Base-by-base conservation (phyloP, 2,797 vertebrate species). In the Syngnathus acus region DNA sequence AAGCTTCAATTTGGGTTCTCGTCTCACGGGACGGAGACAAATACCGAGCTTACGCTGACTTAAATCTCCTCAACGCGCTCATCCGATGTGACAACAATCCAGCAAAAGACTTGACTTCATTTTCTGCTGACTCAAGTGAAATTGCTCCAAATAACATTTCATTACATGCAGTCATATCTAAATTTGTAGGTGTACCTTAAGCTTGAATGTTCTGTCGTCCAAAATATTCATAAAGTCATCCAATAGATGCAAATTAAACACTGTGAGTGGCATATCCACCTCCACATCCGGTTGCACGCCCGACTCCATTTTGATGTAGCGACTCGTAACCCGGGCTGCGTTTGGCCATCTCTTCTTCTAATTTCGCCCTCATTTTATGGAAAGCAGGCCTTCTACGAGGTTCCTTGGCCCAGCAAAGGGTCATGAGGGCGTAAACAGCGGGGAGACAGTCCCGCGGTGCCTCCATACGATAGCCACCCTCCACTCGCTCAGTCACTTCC, bases 381-480 rank as follows among this genome's bases (percentile, higher is more conserved):
- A 97, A 97, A 42, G 92, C 74, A 0, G 94, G 95, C 37, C 94
- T 86, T 67, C 89, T 92, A 53, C 91, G 81, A 0, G 95, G 93
- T 53, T 96, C 93, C 9, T 80, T 64, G 55, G 95, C 92, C 95
- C 95, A 96, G 92, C 95, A 98, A 74, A 88, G 76, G 75, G 19
- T 89, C 94, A 98, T 97, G 51, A 96, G 76, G n/a, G 78, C n/a
- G 37, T 94, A 95, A 76, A 94, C 2, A 0, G 75, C 17, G 0
- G 89, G 82, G 0, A 90, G 94, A 74, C 94, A 95, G 65, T 91
- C 86, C 14, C 4, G 9, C 4, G 47, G 47, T 9, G 62, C 62
- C 43, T 21, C 11, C 61, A 48, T 63, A 14, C 61, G 43, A 43
- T 47, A 47, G 43, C 61, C 61, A 8, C 61, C 23, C 23, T 48